Evolutionary conservation across 2,113 vertebrate genomes (phyloP), one percentile per base, ranked within the genome.

Genomic region (Upupa epops): DNA sequence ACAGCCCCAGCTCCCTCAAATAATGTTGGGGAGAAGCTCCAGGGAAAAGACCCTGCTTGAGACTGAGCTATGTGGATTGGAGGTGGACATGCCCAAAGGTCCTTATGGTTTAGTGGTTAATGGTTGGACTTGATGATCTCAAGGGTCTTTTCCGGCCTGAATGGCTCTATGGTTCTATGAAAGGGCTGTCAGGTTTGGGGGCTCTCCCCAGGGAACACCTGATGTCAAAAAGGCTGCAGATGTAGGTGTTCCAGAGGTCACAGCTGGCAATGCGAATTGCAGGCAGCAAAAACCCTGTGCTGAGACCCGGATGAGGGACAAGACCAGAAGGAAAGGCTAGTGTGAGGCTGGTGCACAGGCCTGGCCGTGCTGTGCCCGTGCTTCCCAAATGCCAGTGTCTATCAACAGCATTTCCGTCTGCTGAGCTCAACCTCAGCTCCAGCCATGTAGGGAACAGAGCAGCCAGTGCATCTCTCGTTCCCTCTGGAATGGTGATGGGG

Each of bases 371-470:
- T 52, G 68, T 88, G 36, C 28, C 36, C 0, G 0, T 42, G 66
- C 59, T 63, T 69, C 84, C 92, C 96, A 96, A 92, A 92, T 96
- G 96, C 81, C 66, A 70, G 86, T 95, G 94, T 96, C 94, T 60
- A 73, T 96, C 94, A 96, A 8, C 3, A 0, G 68, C 92, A 79
- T 77, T 51, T 93, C 63, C 5, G 0, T 17, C 51, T 63, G 78
- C 51, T 0, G 2, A 76, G 86, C 86, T 61, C 59, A 37, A 21
- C 34, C 9, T 0, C 0, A 2, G 24, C 1, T 1, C 66, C 77
- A 86, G 70, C 94, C 93, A 73, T 70, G 86, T 66, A 51, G 81
- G 90, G 93, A 91, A 24, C 0, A 2, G 8, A 0, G 14, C 0
- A 3, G 52, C 29, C 15, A 6, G 9, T 2, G 0, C 6, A 0